These are phyloP conservation scores for Masticophis lateralis DNA, from an alignment of 2,797 vertebrate genomes.

Conservation along the genomic window DNA sequence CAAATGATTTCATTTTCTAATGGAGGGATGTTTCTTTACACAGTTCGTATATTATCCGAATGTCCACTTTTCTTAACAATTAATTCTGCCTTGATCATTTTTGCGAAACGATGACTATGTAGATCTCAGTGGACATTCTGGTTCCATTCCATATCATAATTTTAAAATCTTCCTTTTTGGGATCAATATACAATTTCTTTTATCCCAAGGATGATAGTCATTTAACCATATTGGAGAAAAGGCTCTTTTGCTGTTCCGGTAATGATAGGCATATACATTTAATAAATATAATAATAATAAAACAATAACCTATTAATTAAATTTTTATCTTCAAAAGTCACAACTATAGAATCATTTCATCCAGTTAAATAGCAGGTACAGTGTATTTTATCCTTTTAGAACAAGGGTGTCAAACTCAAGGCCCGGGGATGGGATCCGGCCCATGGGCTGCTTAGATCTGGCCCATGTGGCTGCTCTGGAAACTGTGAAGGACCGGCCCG, in stretches of 20 bases:
- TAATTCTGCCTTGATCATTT: background rate
- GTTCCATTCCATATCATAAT: background rate
- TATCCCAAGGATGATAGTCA: background rate
- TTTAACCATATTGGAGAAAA: background rate
- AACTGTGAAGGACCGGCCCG: too few species aligned
- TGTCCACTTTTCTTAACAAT: background rate
- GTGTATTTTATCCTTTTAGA: conserved; percentile 10
- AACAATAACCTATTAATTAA: background rate
- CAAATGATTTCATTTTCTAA: background rate
- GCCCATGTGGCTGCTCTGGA: accelerated
- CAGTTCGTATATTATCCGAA: background rate
- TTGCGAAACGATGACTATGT: background rate
- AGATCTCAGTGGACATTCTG: background rate
- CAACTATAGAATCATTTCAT: background rate
- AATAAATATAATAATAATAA: background rate
- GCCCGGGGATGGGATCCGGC: too few species aligned
- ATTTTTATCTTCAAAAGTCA: background rate
- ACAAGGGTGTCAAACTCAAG: background rate
- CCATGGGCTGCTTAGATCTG: too few species aligned
- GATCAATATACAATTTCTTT: background rate
- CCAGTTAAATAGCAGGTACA: background rate
- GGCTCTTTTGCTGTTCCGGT: background rate
- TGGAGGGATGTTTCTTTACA: background rate
- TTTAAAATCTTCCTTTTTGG: background rate
- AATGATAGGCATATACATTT: background rate